Evolutionary conservation across 2,888 invertebrate genomes (phyloP).

Genomic region (Lingula anatina): DNA sequence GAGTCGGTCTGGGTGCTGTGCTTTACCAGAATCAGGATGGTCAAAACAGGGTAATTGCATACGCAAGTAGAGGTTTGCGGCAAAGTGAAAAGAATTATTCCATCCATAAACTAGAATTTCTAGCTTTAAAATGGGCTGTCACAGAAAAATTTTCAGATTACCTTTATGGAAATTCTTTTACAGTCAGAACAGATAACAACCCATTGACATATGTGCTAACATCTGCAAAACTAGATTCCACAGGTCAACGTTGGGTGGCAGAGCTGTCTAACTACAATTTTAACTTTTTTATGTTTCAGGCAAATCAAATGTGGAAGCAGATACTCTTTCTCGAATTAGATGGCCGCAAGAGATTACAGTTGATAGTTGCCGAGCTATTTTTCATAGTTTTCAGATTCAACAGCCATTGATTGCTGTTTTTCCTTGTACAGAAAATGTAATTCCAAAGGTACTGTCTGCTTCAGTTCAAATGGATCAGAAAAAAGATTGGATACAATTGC

Average conservation of each 20-base stretch:
- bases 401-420: too few relatives aligned
- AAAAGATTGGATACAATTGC: neutral
- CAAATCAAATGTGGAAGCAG: conserved; percentile 7
- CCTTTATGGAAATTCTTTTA: conserved; percentile 2
- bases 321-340: conserved; percentile 9
- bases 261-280: conserved; percentile 5
- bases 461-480: too few relatives aligned
- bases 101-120: conserved; percentile 8
- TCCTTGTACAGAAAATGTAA: too few relatives aligned
- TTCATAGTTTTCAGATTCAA: too few relatives aligned
- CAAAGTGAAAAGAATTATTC: conserved; percentile 7
- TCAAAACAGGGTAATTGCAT: conserved; percentile 4
- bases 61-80: conserved; percentile 8
- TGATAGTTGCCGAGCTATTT: too few relatives aligned
- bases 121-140: conserved; percentile 11
- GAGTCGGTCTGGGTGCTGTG: conserved; percentile 10
- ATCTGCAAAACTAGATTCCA: conserved; percentile 8
- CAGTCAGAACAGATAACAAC: neutral
- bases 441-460: too few relatives aligned
- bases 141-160: conserved; percentile 9
- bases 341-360: too few relatives aligned
- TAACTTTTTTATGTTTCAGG: conserved; percentile 4
- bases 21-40: conserved; percentile 10
- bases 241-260: conserved; percentile 10
- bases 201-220: conserved; percentile 8